These are phyloP conservation scores for Heliothis peltigera DNA, from an alignment of 2,888 invertebrate species.

Conservation along the genomic window DNA sequence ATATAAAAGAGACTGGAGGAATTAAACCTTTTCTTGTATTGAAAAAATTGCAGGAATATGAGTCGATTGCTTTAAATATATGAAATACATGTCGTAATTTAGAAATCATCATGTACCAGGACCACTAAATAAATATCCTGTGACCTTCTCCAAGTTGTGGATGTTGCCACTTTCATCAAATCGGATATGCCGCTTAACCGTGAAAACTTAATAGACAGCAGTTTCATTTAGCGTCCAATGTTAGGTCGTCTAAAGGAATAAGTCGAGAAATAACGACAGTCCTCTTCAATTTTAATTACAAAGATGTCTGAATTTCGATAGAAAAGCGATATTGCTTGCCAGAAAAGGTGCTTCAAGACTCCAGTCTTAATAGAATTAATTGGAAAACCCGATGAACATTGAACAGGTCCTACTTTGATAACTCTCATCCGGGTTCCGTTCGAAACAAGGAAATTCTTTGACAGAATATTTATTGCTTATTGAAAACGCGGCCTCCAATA, in stretches of 20 bases:
- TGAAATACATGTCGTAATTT: no score
- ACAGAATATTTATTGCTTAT: slow-evolving; percentile 24
- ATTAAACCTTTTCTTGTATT: no score
- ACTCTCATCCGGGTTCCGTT: slow-evolving; percentile 19
- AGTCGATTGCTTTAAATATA: no score
- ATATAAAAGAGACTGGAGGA: no score
- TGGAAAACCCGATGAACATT: slow-evolving; percentile 20
- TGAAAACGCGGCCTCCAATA: slow-evolving; percentile 29
- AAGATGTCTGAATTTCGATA: slow-evolving; percentile 3
- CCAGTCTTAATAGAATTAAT: slow-evolving; percentile 31
- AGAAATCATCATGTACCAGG: no score
- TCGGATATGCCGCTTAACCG: slow-evolving; percentile 1
- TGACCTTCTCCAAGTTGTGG: neutral
- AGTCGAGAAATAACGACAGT: neutral
- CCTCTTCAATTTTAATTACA: neutral
- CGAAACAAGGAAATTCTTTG: slow-evolving; percentile 39
- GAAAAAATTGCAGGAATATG: no score
- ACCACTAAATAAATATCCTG: neutral
- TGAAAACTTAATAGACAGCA: slow-evolving; percentile 2
- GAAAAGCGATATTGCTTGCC: slow-evolving; percentile 4
- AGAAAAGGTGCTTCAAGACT: neutral
- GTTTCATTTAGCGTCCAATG: neutral
- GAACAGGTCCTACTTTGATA: slow-evolving; percentile 17
- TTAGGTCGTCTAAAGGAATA: slow-evolving; percentile 4
- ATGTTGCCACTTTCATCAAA: neutral